Conservation (phyloP, 2,113 vertebrate species). For the Cranoglanis bouderius region DNA sequence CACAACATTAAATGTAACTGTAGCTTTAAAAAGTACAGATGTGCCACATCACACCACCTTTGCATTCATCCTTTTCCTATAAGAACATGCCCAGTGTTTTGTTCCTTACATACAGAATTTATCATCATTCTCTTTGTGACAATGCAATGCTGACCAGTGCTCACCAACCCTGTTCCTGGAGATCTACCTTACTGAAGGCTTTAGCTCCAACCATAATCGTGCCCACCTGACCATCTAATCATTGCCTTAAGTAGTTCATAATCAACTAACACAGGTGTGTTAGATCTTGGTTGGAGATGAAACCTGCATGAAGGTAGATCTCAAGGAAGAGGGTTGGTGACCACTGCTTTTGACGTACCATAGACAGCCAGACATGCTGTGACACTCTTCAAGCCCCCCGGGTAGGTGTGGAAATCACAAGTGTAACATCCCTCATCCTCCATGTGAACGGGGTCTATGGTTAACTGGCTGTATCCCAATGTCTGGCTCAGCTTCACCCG, state of each 20-base stretch:
- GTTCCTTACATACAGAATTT: not conserved
- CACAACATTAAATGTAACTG: not conserved
- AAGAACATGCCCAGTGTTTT: not conserved
- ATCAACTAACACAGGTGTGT: no score
- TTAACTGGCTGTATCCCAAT: constrained; percentile 62
- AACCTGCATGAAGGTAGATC: no score
- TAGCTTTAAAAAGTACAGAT: not conserved
- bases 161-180: no score
- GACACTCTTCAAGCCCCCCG: constrained; percentile 62
- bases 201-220: no score
- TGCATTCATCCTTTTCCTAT: not conserved
- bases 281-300: no score
- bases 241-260: no score
- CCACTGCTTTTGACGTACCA: constrained; percentile 60
- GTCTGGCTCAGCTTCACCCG: constrained; percentile 61
- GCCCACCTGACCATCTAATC: no score
- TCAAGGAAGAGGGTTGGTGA: not conserved
- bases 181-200: no score
- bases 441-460: constrained; percentile 57
- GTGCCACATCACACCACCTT: not conserved
- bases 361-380: constrained; percentile 70
- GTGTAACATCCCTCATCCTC: constrained; percentile 78
- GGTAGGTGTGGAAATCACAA: constrained; percentile 75
- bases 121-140: not conserved
- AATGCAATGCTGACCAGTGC: no score